These are phyloP conservation scores for Cygnus olor DNA, from an alignment of 2,797 vertebrate species.

Conservation along the genomic window DNA sequence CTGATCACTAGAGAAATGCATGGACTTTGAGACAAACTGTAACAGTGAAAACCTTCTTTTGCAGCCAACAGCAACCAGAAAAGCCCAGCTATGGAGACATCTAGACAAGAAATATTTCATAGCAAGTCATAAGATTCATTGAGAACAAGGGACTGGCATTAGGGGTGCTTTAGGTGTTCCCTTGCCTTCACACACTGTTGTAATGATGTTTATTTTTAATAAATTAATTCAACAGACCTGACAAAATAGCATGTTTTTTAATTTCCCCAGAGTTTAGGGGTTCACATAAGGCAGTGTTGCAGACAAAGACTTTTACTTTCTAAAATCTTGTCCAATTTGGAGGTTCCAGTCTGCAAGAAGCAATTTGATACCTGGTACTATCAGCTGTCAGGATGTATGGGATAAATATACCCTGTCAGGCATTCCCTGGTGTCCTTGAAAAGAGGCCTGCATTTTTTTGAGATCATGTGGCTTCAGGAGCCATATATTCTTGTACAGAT, in stretches of 20 bases:
- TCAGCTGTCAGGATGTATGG: neutral
- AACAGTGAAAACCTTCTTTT: neutral
- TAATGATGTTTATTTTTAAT: conserved; percentile 29
- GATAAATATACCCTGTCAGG: neutral
- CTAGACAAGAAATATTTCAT: neutral
- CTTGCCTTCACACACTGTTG: neutral
- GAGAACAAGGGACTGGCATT: neutral
- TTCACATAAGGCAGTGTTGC: neutral
- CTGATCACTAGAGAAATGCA: neutral
- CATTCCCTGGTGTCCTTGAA: neutral
- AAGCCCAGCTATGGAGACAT: rapidly evolving
- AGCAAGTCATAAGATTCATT: neutral
- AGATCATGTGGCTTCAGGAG: neutral
- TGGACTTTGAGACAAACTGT: neutral
- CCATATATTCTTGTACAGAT: neutral
- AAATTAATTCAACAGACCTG: conserved; percentile 8
- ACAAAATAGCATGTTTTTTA: neutral
- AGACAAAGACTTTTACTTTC: neutral
- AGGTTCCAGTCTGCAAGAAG: neutral
- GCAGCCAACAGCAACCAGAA: neutral
- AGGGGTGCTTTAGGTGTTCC: neutral
- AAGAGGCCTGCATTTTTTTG: neutral
- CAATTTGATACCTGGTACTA: neutral
- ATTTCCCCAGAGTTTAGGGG: neutral
- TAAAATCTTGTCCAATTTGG: neutral